A percentile compares a stretch with the other conserved stretches of the same genome.
phyloP scores from a whole-genome alignment of 2,888 invertebrate genomes.

The Melanostoma mellinum region DNA sequence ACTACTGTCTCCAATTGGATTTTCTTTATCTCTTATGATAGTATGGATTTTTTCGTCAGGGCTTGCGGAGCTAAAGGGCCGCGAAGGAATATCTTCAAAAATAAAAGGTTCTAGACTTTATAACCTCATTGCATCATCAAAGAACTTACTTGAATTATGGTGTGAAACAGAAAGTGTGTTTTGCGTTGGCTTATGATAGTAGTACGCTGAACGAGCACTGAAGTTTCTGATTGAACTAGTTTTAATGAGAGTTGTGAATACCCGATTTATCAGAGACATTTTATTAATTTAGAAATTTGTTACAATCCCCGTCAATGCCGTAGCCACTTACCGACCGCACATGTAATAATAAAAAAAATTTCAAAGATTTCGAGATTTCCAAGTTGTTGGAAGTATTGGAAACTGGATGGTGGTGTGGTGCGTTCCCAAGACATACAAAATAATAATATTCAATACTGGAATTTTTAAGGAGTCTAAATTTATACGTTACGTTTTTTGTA shows the following conservation, averaged over 20 bases:
- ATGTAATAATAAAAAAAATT: too few species aligned
- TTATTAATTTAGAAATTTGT: neutral
- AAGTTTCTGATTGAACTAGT: conserved; percentile 8
- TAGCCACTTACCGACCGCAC: too few species aligned
- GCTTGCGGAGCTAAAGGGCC: conserved; percentile 71
- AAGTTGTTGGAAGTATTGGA: too few species aligned
- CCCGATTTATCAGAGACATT: conserved; percentile 41
- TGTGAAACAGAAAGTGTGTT: neutral
- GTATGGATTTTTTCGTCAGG: conserved; percentile 71
- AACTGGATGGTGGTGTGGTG: too few species aligned
- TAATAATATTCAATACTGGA: too few species aligned
- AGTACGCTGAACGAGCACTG: conserved; percentile 20
- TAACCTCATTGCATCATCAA: conserved; percentile 20
- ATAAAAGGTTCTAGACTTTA: neutral
- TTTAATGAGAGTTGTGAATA: conserved; percentile 4
- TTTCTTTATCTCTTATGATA: conserved; percentile 76
- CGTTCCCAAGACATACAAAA: too few species aligned
- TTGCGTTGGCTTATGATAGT: conserved; percentile 37
- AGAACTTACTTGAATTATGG: conserved; percentile 28
- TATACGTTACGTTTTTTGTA: too few species aligned
- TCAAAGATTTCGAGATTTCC: too few species aligned
- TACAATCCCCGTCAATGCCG: too few species aligned
- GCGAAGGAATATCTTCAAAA: conserved; percentile 51
- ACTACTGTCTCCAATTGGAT: conserved; percentile 80
- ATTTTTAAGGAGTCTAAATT: too few species aligned